Percentiles rank a stretch among this genome's conserved stretches.
Evolutionary conservation across 2,113 vertebrate species (phyloP).

Genomic region (Lophotis ruficrista): DNA sequence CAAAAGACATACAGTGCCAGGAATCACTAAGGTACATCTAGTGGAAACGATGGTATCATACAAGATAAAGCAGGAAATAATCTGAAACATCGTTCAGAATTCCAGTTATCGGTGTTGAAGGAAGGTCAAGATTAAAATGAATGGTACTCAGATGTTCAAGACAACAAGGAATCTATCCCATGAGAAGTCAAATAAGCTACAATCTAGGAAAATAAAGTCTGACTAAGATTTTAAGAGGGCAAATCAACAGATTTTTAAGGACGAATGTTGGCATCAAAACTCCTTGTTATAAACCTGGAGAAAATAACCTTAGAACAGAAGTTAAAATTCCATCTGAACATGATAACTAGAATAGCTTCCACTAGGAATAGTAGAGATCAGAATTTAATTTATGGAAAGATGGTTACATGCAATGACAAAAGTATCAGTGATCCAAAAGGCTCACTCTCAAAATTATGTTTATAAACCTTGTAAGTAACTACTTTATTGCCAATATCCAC

Average conservation of each 20-base stretch:
- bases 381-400: not conserved
- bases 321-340: not conserved
- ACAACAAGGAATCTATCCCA: slow-evolving; percentile 33
- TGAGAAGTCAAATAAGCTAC: slow-evolving; percentile 16
- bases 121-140: slow-evolving; percentile 36
- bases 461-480: not conserved
- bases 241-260: slow-evolving; percentile 12
- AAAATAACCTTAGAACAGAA: not conserved
- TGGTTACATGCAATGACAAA: not conserved
- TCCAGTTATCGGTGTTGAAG: slow-evolving; percentile 30
- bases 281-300: not conserved
- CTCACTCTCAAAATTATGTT: not conserved
- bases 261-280: not conserved
- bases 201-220: slow-evolving; percentile 26
- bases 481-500: not conserved
- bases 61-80: not conserved
- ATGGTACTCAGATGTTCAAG: not conserved
- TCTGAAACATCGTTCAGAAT: not conserved
- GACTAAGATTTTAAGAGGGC: not conserved
- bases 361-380: not conserved
- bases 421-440: not conserved
- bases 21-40: slow-evolving; percentile 21
- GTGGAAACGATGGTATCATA: slow-evolving; percentile 4
- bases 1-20: not conserved
- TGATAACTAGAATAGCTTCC: not conserved